Percentiles rank a stretch among this genome's conserved stretches.
phyloP scores from a whole-genome alignment of 2,113 vertebrate species.

The Prolemur simus region DNA sequence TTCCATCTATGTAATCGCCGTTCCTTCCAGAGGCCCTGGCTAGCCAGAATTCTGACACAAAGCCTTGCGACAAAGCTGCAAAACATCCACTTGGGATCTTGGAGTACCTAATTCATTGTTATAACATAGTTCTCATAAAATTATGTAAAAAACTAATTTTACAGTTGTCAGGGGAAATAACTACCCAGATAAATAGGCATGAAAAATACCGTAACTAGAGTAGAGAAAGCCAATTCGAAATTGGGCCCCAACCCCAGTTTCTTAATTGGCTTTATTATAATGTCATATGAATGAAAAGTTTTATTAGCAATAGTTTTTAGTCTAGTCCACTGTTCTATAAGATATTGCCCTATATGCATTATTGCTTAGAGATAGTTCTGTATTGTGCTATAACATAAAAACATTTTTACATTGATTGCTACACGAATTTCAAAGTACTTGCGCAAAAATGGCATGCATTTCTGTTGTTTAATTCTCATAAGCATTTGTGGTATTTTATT shows the following conservation, averaged over 20 bases:
- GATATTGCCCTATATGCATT: not conserved
- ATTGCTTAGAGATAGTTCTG: conserved; percentile 37
- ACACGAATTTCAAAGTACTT: conserved; percentile 20
- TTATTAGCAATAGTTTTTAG: conserved; percentile 37
- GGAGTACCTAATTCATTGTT: conserved; percentile 68
- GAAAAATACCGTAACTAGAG: conserved; percentile 36
- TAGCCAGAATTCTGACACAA: conserved; percentile 45
- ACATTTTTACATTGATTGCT: conserved; percentile 60
- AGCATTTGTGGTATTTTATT: conserved; percentile 32
- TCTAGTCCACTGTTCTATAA: conserved; percentile 18
- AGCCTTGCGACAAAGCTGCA: conserved; percentile 45
- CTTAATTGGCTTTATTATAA: conserved; percentile 52
- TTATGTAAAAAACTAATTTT: conserved; percentile 74
- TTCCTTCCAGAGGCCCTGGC: not conserved
- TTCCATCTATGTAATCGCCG: not conserved
- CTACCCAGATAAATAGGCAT: conserved; percentile 39
- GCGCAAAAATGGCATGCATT: conserved; percentile 46
- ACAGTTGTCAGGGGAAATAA: conserved; percentile 58
- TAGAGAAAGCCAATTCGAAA: conserved; percentile 28
- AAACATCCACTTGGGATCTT: conserved; percentile 46
- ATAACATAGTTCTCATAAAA: conserved; percentile 64
- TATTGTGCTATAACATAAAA: conserved; percentile 37
- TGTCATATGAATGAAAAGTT: conserved; percentile 49
- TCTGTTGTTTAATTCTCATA: conserved; percentile 40
- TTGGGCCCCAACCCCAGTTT: not conserved